Conservation (phyloP, 2,113 vertebrate genomes). For the Gobiocypris rarus region DNA sequence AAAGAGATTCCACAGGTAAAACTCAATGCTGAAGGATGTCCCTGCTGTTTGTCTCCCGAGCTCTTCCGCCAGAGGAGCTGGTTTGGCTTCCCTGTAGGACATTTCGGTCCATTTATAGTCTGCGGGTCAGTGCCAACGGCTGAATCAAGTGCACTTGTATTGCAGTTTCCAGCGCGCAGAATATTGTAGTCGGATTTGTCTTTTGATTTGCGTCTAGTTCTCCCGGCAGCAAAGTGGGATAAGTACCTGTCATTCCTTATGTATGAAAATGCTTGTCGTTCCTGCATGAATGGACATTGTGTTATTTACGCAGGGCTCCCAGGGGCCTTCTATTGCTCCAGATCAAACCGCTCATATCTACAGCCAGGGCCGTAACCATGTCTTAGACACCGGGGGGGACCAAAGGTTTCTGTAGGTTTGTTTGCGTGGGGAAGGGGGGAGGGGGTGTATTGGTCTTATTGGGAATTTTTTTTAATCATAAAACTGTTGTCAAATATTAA, state of each 20-base stretch:
- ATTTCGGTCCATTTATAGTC: neutral
- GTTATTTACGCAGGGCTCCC: conserved; percentile 25
- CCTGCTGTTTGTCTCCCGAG: no score
- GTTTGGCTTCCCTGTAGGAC: neutral
- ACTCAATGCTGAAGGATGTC: neutral
- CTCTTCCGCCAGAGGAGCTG: neutral
- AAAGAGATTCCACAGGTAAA: neutral
- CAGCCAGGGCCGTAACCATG: no score
- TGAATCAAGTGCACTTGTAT: neutral
- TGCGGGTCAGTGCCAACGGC: neutral
- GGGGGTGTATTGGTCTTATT: no score
- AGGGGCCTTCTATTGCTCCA: neutral
- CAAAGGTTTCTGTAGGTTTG: no score
- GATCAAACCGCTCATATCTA: no score
- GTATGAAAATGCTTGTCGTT: conserved; percentile 21
- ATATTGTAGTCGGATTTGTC: neutral
- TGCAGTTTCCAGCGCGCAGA: neutral
- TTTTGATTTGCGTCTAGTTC: neutral
- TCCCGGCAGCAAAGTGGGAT: conserved; percentile 13
- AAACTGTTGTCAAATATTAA: no score
- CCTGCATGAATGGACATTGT: conserved; percentile 34
- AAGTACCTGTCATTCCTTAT: conserved; percentile 26
- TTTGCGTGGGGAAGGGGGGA: no score
- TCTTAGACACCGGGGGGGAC: no score
- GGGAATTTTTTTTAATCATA: no score